Evolutionary conservation across 2,113 vertebrate species (phyloP), one percentile per base, ranked within the genome.

Genomic region (Gymnogyps californianus): DNA sequence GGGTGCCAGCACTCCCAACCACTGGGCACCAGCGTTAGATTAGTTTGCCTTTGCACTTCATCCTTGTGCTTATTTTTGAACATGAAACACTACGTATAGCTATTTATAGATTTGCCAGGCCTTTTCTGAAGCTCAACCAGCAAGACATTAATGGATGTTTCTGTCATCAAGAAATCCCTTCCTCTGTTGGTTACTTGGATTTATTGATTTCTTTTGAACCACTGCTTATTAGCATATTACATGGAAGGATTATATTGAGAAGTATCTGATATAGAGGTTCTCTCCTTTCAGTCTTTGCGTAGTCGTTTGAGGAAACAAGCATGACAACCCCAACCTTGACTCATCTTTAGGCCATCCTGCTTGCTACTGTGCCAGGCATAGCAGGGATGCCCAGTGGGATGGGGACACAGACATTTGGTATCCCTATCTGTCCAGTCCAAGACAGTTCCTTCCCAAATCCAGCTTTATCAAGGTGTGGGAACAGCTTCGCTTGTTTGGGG

Each of bases 161-260:
- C 42, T 92, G 54, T 87, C 55, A 72, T 67, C 11, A 28, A 77
- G 75, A 92, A 93, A 90, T 49, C 46, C 29, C 25, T 93, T 90
- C 10, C 66, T 69, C 40, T 70, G 49, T 74, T 65, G 22, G 34
- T 70, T 93, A 31, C 20, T 72, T 38, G 14, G 31, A 25, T 70
- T 86, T 90, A 76, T 82, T 85, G 69, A 90, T 87, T 86, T 86
- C 61, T 83, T 95, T 91, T 86, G 46, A 93, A 46, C 28, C 25
- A 17, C 31, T 78, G 7, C 22, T 74, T 88, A 80, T 77, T 93
- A 90, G 71, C 42, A 34, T 81, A 55, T 90, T 80, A 26, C 19
- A 31, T 1, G 0, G 40, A 83, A 88, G 34, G 28, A 76, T 71
- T 94, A 18, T 78, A 32, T 28, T 65, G 49, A 82, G 61, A 82